phyloP scores from a whole-genome alignment of 2,113 vertebrate species.

The Natator depressus region DNA sequence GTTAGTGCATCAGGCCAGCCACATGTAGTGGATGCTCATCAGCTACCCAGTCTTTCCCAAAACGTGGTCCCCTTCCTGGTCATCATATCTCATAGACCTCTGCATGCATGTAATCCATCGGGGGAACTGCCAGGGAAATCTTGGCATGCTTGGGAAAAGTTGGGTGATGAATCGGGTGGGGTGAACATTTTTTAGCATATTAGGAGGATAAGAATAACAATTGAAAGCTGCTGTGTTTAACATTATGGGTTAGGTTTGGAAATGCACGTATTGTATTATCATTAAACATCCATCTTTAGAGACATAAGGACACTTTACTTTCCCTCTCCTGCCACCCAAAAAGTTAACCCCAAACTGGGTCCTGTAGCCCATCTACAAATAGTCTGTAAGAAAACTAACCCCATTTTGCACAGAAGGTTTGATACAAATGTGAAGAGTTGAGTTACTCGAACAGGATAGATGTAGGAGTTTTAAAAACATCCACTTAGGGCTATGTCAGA shows the following conservation, averaged over 20 bases:
- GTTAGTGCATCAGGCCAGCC: background rate
- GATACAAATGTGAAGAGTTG: background rate
- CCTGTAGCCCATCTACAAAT: background rate
- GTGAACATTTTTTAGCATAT: background rate
- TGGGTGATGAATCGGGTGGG: background rate
- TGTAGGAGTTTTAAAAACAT: background rate
- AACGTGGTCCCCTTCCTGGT: background rate
- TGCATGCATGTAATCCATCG: background rate
- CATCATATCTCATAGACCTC: background rate
- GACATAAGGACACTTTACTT: background rate
- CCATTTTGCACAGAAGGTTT: background rate
- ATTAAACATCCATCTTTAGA: background rate
- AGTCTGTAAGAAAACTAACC: background rate
- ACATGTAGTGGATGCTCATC: constrained; percentile 20
- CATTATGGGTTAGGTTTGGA: background rate
- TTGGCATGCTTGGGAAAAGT: accelerated
- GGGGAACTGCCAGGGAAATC: background rate
- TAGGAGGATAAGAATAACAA: background rate
- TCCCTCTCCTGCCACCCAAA: background rate
- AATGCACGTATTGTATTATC: background rate
- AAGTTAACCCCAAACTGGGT: background rate
- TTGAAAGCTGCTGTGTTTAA: background rate
- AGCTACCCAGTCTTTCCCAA: background rate
- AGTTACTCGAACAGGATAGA: background rate
- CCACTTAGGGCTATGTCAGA: background rate